Evolutionary conservation across 2,113 vertebrate genomes (phyloP).

Genomic region (Platysternon megacephalum): DNA sequence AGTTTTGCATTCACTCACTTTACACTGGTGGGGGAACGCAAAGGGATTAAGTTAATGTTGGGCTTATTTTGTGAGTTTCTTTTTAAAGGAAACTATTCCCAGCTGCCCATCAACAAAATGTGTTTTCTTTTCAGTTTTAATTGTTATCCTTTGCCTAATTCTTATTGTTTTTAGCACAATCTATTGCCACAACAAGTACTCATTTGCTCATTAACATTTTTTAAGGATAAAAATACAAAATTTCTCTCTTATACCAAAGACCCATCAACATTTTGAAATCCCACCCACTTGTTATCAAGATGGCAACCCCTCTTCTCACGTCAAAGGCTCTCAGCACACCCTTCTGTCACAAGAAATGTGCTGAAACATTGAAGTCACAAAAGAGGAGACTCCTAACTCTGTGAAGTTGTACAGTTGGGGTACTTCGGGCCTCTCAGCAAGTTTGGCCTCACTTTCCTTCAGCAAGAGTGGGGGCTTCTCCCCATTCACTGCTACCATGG

Average conservation of each 20-base stretch:
- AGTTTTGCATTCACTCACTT: background rate
- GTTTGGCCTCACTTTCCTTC: background rate
- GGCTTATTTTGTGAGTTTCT: background rate
- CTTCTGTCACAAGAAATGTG: background rate
- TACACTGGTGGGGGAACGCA: background rate
- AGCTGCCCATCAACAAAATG: background rate
- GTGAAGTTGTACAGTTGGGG: background rate
- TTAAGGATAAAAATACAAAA: background rate
- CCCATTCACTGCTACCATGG: background rate
- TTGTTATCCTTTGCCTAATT: background rate
- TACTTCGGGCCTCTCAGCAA: background rate
- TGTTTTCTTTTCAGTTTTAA: background rate
- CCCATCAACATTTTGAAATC: background rate
- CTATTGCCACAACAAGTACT: background rate
- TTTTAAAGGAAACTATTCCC: background rate
- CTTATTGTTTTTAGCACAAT: conserved; percentile 2
- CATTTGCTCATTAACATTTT: background rate
- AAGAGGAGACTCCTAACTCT: background rate
- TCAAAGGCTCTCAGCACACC: background rate
- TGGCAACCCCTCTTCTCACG: background rate
- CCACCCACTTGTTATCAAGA: background rate
- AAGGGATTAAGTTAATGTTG: background rate
- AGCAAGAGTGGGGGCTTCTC: background rate
- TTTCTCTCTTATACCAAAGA: background rate
- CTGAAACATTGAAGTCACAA: background rate